Percentiles rank a stretch among this genome's conserved stretches.
phyloP scores from a whole-genome alignment of 2,888 invertebrate genomes.

The Leucozona laternaria region DNA sequence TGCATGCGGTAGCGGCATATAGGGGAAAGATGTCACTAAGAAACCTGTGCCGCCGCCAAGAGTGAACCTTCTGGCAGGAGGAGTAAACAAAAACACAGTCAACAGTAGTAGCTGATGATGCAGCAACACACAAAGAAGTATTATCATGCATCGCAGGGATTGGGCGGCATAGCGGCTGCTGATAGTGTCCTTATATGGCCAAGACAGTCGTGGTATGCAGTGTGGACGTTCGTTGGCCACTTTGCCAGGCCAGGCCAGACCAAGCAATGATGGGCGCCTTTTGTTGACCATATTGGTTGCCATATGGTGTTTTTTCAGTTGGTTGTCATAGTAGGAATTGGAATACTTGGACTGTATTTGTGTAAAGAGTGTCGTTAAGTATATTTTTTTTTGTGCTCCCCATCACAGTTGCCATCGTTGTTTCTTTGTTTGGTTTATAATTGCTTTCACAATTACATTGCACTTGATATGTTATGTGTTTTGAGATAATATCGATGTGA shows the following conservation, averaged over 20 bases:
- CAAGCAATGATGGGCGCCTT: slow-evolving; percentile 77
- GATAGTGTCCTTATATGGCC: slow-evolving; percentile 80
- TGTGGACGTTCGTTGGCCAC: slow-evolving; percentile 53
- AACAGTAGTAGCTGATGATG: slow-evolving; percentile 5
- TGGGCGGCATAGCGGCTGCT: slow-evolving; percentile 78
- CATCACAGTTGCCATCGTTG: not conserved
- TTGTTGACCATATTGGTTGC: slow-evolving; percentile 77
- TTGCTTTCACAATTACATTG: slow-evolving; percentile 73
- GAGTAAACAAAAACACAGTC: slow-evolving; percentile 77
- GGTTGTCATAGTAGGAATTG: not conserved
- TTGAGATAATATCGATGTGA: slow-evolving; percentile 63
- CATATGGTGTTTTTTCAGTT: slow-evolving; percentile 76
- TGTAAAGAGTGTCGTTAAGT: slow-evolving; percentile 14
- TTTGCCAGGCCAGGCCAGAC: slow-evolving; percentile 24
- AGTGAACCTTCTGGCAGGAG: slow-evolving; percentile 62
- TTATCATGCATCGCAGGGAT: slow-evolving; percentile 33
- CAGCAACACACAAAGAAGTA: slow-evolving; percentile 13
- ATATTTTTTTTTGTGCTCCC: not conserved
- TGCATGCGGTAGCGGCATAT: slow-evolving; percentile 70
- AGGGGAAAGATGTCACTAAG: slow-evolving; percentile 66
- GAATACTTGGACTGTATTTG: slow-evolving; percentile 13
- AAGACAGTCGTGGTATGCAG: slow-evolving; percentile 76
- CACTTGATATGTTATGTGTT: slow-evolving; percentile 65
- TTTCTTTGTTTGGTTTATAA: slow-evolving; percentile 61
- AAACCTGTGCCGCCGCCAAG: slow-evolving; percentile 47